Evolutionary conservation across 2,113 vertebrate species (phyloP).

Genomic region (Suncus etruscus): DNA sequence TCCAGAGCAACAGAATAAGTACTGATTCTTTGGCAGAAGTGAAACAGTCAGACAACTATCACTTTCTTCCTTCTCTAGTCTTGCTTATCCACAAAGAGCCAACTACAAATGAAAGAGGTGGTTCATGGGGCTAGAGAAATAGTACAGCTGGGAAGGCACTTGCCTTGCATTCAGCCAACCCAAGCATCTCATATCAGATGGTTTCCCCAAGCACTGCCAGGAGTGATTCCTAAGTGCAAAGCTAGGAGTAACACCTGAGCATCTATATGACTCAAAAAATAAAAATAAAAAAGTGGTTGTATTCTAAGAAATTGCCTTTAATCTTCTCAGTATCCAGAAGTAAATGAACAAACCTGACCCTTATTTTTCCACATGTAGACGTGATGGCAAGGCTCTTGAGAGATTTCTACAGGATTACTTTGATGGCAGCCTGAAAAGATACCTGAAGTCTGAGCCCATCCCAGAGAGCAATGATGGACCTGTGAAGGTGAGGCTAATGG

Average conservation of each 20-base stretch:
- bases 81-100: slow-evolving; percentile 33
- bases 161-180: too few relatives aligned
- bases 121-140: too few relatives aligned
- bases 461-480: slow-evolving; percentile 97
- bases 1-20: slow-evolving; percentile 32
- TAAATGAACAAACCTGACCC: slow-evolving; percentile 9
- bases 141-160: too few relatives aligned
- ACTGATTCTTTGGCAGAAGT: slow-evolving; percentile 38
- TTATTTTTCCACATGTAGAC: slow-evolving; percentile 85
- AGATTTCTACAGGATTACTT: slow-evolving; percentile 96
- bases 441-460: slow-evolving; percentile 96
- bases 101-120: neutral
- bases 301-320: slow-evolving; percentile 46
- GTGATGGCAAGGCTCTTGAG: slow-evolving; percentile 96
- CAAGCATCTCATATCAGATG: too few relatives aligned
- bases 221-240: too few relatives aligned
- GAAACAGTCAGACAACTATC: neutral
- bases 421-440: slow-evolving; percentile 94
- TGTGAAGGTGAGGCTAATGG: slow-evolving; percentile 91
- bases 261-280: too few relatives aligned
- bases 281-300: neutral
- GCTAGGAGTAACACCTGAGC: too few relatives aligned
- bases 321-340: neutral
- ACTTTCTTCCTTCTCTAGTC: slow-evolving; percentile 28
- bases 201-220: too few relatives aligned